Conservation (phyloP, 1,140 invertebrate species). For the Zaprionus kolodkinae region DNA sequence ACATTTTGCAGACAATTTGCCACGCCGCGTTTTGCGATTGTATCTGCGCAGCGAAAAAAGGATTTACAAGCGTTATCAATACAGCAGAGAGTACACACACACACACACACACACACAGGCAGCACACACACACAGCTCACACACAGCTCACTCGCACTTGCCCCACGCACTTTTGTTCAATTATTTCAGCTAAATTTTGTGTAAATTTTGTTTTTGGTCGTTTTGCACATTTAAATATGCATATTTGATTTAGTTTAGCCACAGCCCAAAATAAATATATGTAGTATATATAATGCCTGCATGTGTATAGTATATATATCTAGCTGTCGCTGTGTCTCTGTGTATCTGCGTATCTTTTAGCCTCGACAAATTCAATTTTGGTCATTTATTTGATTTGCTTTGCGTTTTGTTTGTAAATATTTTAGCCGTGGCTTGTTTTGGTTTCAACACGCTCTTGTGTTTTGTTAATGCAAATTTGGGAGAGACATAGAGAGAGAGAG, state of each 20-base stretch:
- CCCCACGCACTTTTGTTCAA: conserved; percentile 28
- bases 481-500: too few relatives aligned
- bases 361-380: conserved; percentile 60
- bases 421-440: conserved; percentile 34
- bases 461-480: conserved; percentile 67
- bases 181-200: conserved; percentile 52
- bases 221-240: conserved; percentile 70
- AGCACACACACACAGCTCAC: conserved; percentile 18
- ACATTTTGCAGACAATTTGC: conserved; percentile 37
- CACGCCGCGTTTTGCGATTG: conserved; percentile 21
- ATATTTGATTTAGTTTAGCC: conserved; percentile 71
- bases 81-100: not conserved
- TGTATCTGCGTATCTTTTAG: not conserved
- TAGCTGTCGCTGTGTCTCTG: not conserved
- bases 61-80: conserved; percentile 34
- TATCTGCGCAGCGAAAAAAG: conserved; percentile 26
- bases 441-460: conserved; percentile 24
- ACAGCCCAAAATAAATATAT: conserved; percentile 20
- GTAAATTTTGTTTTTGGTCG: conserved; percentile 31
- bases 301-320: not conserved
- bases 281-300: not conserved
- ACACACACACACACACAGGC: conserved; percentile 13
- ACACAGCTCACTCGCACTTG: conserved; percentile 21
- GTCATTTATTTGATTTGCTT: conserved; percentile 43
- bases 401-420: conserved; percentile 44